Conservation (phyloP, 2,888 invertebrate species). For the Heterodera filipjevi region DNA sequence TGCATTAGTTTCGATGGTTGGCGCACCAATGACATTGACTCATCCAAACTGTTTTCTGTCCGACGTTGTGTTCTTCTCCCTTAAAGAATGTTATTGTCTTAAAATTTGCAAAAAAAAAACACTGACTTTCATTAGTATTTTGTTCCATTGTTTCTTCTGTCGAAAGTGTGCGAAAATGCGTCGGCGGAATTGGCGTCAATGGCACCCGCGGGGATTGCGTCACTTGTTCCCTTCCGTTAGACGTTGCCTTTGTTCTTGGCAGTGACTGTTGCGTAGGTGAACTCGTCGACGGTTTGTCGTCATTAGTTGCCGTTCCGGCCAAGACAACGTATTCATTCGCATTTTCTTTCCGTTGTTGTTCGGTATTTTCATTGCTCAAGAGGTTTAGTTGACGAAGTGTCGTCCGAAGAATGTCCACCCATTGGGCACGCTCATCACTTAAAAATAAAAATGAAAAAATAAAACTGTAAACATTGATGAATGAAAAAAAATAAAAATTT, state of each 20-base stretch:
- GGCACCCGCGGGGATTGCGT: background rate
- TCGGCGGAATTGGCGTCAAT: background rate
- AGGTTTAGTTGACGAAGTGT: slow-evolving; percentile 29
- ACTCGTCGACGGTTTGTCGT: background rate
- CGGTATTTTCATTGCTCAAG: slow-evolving; percentile 10
- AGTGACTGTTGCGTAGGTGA: background rate
- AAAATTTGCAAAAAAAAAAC: background rate
- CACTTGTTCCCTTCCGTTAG: background rate
- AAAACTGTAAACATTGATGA: background rate
- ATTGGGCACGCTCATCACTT: slow-evolving; percentile 29
- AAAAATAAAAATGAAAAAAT: background rate
- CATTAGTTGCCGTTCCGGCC: background rate
- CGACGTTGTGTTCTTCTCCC: background rate
- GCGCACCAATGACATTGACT: background rate
- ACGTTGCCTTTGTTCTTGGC: background rate
- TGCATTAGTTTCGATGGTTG: background rate
- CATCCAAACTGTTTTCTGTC: background rate
- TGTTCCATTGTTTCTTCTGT: background rate
- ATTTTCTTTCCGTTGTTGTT: background rate
- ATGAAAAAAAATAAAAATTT: background rate
- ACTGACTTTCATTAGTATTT: background rate
- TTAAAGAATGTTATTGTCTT: background rate
- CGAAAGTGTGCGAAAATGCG: background rate
- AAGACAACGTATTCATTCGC: slow-evolving; percentile 22
- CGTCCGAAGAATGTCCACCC: slow-evolving; percentile 20